These are phyloP conservation scores for Reinhardtius hippoglossoides DNA, from an alignment of 2,113 vertebrate species.

Conservation along the genomic window DNA sequence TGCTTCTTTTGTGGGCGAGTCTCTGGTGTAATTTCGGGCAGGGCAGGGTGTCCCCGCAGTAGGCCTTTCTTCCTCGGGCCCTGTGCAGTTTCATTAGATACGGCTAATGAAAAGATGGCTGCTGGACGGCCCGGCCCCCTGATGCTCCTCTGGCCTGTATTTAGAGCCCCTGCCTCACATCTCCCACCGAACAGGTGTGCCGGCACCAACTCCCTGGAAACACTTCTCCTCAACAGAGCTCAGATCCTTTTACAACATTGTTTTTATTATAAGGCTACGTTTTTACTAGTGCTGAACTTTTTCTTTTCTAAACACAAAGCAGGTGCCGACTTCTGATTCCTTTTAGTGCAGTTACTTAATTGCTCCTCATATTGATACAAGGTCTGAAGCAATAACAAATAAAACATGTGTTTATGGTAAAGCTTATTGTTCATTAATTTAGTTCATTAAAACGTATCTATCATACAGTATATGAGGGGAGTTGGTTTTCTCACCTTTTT, in stretches of 20 bases:
- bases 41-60: slow-evolving; percentile 82
- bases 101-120: slow-evolving; percentile 85
- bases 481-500: too few relatives aligned
- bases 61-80: slow-evolving; percentile 77
- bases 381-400: background rate
- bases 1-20: slow-evolving; percentile 81
- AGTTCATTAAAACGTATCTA: too few relatives aligned
- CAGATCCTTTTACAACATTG: slow-evolving; percentile 9
- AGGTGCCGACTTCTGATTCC: too few relatives aligned
- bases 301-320: background rate
- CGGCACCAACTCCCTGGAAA: slow-evolving; percentile 25
- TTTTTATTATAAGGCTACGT: slow-evolving; percentile 8
- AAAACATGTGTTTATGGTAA: too few relatives aligned
- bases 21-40: slow-evolving; percentile 81
- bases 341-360: too few relatives aligned
- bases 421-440: too few relatives aligned
- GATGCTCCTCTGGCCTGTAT: slow-evolving; percentile 75
- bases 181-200: slow-evolving; percentile 81
- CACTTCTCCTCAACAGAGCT: background rate
- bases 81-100: slow-evolving; percentile 85
- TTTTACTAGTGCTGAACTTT: background rate
- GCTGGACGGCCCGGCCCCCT: slow-evolving; percentile 69
- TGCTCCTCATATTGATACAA: background rate
- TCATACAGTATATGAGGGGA: too few relatives aligned
- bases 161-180: slow-evolving; percentile 72